phyloP scores from a whole-genome alignment of 1,140 invertebrate genomes.

The Drosophila melanica region DNA sequence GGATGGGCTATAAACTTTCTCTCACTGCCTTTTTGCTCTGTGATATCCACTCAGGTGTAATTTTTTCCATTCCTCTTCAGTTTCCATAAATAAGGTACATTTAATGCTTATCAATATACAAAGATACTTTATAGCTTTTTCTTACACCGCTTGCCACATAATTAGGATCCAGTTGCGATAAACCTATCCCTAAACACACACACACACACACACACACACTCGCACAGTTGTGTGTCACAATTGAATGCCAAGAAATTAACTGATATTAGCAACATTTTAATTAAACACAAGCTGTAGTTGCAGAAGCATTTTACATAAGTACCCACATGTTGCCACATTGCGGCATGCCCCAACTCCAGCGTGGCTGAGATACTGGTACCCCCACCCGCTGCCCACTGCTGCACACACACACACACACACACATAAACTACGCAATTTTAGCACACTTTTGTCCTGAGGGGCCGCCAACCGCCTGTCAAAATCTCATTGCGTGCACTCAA shows the following conservation, averaged over 20 bases:
- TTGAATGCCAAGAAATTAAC: constrained; percentile 72
- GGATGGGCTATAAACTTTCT: no score
- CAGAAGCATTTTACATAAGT: constrained; percentile 71
- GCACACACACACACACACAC: no score
- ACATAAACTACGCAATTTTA: constrained; percentile 76
- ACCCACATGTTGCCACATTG: constrained; percentile 77
- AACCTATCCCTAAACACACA: constrained; percentile 9
- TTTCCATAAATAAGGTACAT: constrained; percentile 1
- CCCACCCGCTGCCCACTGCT: neutral
- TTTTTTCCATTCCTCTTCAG: neutral
- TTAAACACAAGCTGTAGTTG: constrained; percentile 70
- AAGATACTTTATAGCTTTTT: constrained; percentile 25
- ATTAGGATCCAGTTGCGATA: constrained; percentile 53
- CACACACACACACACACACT: neutral
- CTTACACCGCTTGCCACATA: constrained; percentile 40
- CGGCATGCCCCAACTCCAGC: constrained; percentile 30
- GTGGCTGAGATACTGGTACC: constrained; percentile 10
- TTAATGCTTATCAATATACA: constrained; percentile 17
- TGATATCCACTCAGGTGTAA: no score
- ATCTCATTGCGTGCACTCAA: constrained; percentile 58
- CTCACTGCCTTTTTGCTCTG: no score
- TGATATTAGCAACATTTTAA: constrained; percentile 77
- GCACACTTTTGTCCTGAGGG: constrained; percentile 55
- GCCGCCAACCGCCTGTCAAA: constrained; percentile 65
- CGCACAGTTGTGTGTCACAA: constrained; percentile 37